phyloP scores from a whole-genome alignment of 2,113 vertebrate species.

The Spea multiplicata region DNA sequence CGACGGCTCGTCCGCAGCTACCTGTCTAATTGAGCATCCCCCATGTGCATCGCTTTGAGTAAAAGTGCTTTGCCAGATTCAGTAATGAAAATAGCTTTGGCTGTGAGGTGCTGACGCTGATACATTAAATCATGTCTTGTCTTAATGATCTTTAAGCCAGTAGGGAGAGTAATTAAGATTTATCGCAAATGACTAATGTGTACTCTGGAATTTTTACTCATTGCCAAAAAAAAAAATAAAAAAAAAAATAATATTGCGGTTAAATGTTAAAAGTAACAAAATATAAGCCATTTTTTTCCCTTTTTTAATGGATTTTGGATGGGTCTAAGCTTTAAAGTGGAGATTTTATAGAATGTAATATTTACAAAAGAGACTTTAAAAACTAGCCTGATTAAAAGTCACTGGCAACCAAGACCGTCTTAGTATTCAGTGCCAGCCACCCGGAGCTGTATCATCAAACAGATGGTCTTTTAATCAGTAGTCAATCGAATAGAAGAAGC shows the following conservation, averaged over 20 bases:
- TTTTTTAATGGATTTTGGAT: too few relatives aligned
- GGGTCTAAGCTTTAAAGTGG: too few relatives aligned
- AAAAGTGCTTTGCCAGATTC: too few relatives aligned
- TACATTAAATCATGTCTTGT: background rate
- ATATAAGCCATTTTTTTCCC: too few relatives aligned
- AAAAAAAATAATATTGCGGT: too few relatives aligned
- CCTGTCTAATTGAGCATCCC: background rate
- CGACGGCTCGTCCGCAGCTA: background rate
- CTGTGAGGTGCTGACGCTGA: background rate
- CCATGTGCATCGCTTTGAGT: too few relatives aligned
- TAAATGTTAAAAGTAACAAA: too few relatives aligned
- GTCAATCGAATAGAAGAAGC: conserved; percentile 14
- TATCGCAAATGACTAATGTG: background rate
- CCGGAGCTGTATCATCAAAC: background rate
- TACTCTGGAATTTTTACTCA: background rate
- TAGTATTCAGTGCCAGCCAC: conserved; percentile 1
- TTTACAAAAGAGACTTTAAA: background rate
- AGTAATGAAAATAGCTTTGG: too few relatives aligned
- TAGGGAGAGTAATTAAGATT: conserved; percentile 5
- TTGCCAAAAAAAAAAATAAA: background rate
- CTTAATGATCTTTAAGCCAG: background rate
- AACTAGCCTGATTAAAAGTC: conserved; percentile 1
- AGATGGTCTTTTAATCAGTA: conserved; percentile 30
- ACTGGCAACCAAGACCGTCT: background rate
- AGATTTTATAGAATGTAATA: too few relatives aligned